Percentiles rank a stretch among this genome's conserved stretches.
Evolutionary conservation across 1,140 invertebrate species (phyloP).

Genomic region (Drosophila sp.): DNA sequence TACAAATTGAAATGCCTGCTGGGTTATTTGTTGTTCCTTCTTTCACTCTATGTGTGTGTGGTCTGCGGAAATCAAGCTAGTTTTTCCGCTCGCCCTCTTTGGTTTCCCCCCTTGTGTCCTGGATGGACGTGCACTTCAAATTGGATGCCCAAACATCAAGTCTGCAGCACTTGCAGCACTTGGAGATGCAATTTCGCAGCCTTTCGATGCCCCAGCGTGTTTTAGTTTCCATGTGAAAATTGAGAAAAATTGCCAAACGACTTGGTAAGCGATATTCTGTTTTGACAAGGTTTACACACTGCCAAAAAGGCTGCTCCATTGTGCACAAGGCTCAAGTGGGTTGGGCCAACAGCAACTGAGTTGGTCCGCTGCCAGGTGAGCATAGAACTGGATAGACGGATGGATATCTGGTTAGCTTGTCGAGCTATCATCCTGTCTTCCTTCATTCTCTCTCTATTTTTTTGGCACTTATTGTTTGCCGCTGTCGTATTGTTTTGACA

Average conservation of each 20-base stretch:
- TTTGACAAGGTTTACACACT: slow-evolving; percentile 55
- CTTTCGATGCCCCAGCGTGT: slow-evolving; percentile 25
- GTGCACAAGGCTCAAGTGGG: slow-evolving; percentile 26
- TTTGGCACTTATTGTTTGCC: slow-evolving; percentile 63
- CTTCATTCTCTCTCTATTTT: slow-evolving; percentile 1
- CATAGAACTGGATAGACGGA: not conserved
- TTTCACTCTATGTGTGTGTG: not conserved
- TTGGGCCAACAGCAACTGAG: slow-evolving; percentile 21
- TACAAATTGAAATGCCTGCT: no score
- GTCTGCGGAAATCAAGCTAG: slow-evolving; percentile 36
- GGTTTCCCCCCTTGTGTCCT: not conserved
- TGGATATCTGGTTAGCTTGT: slow-evolving; percentile 23
- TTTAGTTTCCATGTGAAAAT: slow-evolving; percentile 74
- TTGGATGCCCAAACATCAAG: slow-evolving; percentile 76
- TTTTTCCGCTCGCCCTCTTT: not conserved
- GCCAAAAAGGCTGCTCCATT: slow-evolving; percentile 27
- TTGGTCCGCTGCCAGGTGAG: slow-evolving; percentile 67
- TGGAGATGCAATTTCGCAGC: slow-evolving; percentile 45
- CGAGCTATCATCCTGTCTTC: slow-evolving; percentile 1
- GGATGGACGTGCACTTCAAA: slow-evolving; percentile 44
- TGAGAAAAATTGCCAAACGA: slow-evolving; percentile 82
- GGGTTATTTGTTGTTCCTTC: slow-evolving; percentile 30
- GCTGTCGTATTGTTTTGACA: slow-evolving; percentile 67
- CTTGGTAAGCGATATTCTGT: slow-evolving; percentile 81
- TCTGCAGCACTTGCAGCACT: slow-evolving; percentile 22